phyloP scores from a whole-genome alignment of 2,888 invertebrate species.

The Pycnomerus fuliginosus region DNA sequence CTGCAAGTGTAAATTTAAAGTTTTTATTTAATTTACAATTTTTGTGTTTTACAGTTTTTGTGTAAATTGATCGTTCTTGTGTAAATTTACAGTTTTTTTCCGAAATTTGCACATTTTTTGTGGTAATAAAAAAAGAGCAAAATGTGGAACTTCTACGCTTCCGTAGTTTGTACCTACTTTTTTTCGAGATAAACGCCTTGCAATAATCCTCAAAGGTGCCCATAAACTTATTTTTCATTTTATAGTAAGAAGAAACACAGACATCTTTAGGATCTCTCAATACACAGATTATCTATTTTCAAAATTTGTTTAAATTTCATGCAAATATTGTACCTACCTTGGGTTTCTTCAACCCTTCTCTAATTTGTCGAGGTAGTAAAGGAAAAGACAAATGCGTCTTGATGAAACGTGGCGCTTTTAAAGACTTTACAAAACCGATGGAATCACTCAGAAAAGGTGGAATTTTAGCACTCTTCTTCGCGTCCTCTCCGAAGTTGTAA shows the following conservation, averaged over 20 bases:
- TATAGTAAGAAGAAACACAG: conserved; percentile 68
- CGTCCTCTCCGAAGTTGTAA: conserved; percentile 13
- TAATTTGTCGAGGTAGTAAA: conserved; percentile 57
- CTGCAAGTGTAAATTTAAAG: too few species aligned
- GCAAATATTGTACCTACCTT: conserved; percentile 35
- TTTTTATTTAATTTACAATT: conserved; percentile 11
- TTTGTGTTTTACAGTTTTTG: too few species aligned
- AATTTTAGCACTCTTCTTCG: conserved; percentile 4
- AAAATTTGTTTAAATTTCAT: background rate
- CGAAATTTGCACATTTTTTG: too few species aligned
- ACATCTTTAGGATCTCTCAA: conserved; percentile 73
- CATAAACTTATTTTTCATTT: conserved; percentile 58
- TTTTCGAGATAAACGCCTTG: conserved; percentile 61
- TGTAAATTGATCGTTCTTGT: too few species aligned
- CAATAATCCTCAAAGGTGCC: conserved; percentile 61
- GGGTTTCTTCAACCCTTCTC: conserved; percentile 47
- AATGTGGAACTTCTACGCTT: too few species aligned
- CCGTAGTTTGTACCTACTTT: too few species aligned
- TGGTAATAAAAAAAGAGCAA: too few species aligned
- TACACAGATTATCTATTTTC: conserved; percentile 63
- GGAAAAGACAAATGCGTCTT: conserved; percentile 66
- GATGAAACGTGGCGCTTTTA: conserved; percentile 54
- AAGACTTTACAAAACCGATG: conserved; percentile 32
- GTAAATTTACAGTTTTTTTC: too few species aligned
- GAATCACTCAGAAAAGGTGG: conserved; percentile 31